Base-by-base conservation (phyloP, 1,140 invertebrate genomes). In the Zaprionus taronus region DNA sequence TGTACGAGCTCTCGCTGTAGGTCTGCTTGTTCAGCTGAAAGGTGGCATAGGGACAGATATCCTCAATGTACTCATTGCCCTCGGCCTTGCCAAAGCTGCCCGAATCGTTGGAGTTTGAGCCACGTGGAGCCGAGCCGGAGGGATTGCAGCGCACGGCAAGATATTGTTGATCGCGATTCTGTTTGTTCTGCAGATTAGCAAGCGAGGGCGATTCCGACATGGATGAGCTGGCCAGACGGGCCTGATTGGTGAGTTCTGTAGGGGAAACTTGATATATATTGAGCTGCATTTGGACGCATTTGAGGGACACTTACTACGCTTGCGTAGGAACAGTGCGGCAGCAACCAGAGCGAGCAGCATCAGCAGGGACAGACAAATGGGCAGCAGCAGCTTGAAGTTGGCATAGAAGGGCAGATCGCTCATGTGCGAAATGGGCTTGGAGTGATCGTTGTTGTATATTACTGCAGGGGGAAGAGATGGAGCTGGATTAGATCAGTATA, bases 41-140 rank as follows among this genome's bases (percentile, higher is more conserved):
- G 34, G 97, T 98, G 47, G 97, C 97, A 93, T 98, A 98, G 2
- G 97, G 97, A 92, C 97, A 98, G 72, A 97, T 97, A 93, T 98
- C 97, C 94, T 98, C 97, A 76, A 97, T 97, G 93, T 97, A 97
- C 91, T 97, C 97, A 64, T 93, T 93, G 38, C 93, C 93, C 79
- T 95, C 94, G 20, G 94, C 93, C 84, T 94, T 94, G 61, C 91
- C 91, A 72, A 93, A 94, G 64, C 93, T 94, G 5, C 93, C 93
- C 14, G 94, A 93, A 80, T 94, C 94, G 22, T 93, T 93, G 44
- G 91, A 93, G 60, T 93, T 93, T 64, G 58, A 94, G 92, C 74
- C 94, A 74, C 64, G 94, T 84, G 55, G 94, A 87, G 72, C 93
- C 1, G 94, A 93, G 15, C 72, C 80, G 6, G 84, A 64, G 0